Conservation (phyloP, 1,140 invertebrate genomes). For the Lordiphosa mommai region DNA sequence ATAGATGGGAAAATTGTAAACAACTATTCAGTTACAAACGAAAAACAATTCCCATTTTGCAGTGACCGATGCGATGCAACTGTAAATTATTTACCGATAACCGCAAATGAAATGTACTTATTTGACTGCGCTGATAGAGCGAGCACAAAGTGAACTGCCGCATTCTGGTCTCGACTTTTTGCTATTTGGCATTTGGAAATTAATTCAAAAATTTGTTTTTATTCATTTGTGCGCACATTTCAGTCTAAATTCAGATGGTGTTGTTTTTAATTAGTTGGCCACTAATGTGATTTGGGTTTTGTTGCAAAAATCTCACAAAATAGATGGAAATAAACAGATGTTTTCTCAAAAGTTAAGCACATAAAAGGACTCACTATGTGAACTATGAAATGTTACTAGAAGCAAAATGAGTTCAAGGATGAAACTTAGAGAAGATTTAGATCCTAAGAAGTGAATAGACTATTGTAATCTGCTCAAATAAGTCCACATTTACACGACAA, state of each 20-base stretch:
- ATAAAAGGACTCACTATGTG: too few species aligned
- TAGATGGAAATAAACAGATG: too few species aligned
- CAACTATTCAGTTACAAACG: background rate
- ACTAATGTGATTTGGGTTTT: slow-evolving; percentile 12
- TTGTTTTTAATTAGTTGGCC: slow-evolving; percentile 19
- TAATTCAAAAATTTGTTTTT: slow-evolving; percentile 24
- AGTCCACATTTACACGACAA: too few species aligned
- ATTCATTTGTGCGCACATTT: background rate
- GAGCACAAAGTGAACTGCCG: background rate
- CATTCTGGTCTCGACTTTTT: background rate
- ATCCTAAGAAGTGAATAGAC: too few species aligned
- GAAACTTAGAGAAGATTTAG: too few species aligned
- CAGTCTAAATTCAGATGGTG: background rate
- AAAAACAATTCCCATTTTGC: slow-evolving; percentile 4
- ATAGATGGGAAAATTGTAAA: too few species aligned
- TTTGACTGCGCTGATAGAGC: too few species aligned
- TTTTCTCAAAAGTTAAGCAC: too few species aligned
- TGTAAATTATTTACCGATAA: slow-evolving; percentile 38
- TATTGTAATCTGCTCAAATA: too few species aligned
- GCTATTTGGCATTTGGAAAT: slow-evolving; percentile 13
- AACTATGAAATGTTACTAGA: too few species aligned
- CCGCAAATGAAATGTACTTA: slow-evolving; percentile 29
- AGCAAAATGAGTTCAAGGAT: too few species aligned
- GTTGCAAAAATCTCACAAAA: too few species aligned
- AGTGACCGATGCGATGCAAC: slow-evolving; percentile 13